Base-by-base conservation (phyloP, 2,888 invertebrate species). In the Epistrophe grossulariae region DNA sequence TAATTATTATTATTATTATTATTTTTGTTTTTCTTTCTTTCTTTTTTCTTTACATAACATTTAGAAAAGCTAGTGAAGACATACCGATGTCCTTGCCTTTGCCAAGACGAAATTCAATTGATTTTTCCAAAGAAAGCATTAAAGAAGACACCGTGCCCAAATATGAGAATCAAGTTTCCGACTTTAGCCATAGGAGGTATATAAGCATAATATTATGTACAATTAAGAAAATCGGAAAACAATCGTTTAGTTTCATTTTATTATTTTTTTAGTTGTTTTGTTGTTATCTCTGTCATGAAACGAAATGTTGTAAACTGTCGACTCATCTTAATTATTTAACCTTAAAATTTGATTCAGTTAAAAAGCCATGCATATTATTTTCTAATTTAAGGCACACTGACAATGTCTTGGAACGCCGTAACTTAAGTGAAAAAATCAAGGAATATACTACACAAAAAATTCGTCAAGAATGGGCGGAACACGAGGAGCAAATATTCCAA, bases 151-250 rank as follows among this genome's bases (percentile, higher is more conserved):
- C 79, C 79, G 87, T 88, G 71, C 90, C 89, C 72, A 91, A 90
- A 89, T 95, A 94, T 90, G 95, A 95, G 90, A 96, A 96, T 90
- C 95, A 96, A 92, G 94, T 95, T 43, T 96, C 95, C 43, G 96
- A 96, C 90, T 93, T 91, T 90, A 92, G 91, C 80, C 89, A 91
- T 60, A 91, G 93, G 91, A 92, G 93, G 93, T 93, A 91, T 80
- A 84, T 45, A 71, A 24, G 24, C 59, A 64, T 11, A 55, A 24
- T n/a, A 55, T 35, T 62, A 43, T 62, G 24, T 62, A 40, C 19
- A 52, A 19, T 40, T 40, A 40, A 62, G 19, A 35, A 72, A 60
- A 60, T 50, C 70, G 31, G 28, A 48, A 48, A 50, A 24, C 17
- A 60, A 73, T 81, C 50, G 72, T 82, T 85, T 74, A 68, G 70